Evolutionary conservation across 2,797 vertebrate species (phyloP), one percentile per base, ranked within the genome.

Genomic region (Oryzias dopingdopingensis): DNA sequence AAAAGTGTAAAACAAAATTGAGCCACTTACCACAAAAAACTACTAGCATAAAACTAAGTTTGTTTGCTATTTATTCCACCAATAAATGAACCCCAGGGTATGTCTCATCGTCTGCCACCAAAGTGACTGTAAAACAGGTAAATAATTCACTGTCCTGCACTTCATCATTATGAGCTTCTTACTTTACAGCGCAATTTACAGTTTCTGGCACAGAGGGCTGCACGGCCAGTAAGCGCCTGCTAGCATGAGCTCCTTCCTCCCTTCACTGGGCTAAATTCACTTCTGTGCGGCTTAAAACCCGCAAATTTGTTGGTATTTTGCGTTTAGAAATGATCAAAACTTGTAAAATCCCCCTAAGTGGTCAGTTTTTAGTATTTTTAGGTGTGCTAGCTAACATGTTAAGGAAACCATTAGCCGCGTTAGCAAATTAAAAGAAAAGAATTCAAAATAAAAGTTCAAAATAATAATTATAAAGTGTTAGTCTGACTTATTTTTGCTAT

Each of bases 221-320:
- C 18, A 20, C 42, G 22, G 47, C 32, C 42, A 63, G 32, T 52
- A 70, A 44, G 61, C 42, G 53, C 52, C 20, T 46, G 66, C 70
- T 55, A 70, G 44, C 62, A 16, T 56, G 52, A 78, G 65, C 74
- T 4, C 5, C 3, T 14, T 23, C 18, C 23, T 6, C 54, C 63
- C 7, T 42, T 22, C 37, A 4, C 4, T 62, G 47, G 57, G 52
- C 62, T 2, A 18, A 55, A 41, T 16, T 15, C 42, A 5, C 10
- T 10, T 37, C 12, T 12, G 10, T 37, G 32, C 32, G 32, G 32
- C 8, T 12, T 1, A 37, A 37, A 29, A 13, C 2, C 32, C 32
- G 32, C 10, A 13, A 2, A 37, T 13, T 37, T 12, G 8, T 37
- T 3, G 3, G 10, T 12, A 12, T 37, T 37, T 37, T 12, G 32